Percentiles rank a stretch among this genome's conserved stretches.
Conservation (phyloP, 1,140 invertebrate genomes). For the Heliconius hewitsoni region DNA sequence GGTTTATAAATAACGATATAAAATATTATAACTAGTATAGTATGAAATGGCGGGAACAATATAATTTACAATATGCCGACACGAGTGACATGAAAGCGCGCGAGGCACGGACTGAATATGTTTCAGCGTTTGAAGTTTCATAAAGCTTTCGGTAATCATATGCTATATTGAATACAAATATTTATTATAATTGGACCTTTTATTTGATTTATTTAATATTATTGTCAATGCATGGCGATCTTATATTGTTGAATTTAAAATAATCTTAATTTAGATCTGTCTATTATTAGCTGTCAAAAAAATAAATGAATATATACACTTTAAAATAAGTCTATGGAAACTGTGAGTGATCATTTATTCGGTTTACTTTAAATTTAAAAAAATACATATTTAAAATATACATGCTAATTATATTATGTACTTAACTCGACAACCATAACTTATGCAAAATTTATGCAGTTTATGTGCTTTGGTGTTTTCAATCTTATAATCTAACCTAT, state of each 20-base stretch:
- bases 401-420: too few relatives aligned
- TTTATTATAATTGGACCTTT: neutral
- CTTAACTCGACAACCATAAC: too few relatives aligned
- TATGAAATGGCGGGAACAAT: conserved; percentile 54
- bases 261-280: neutral
- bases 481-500: too few relatives aligned
- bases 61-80: conserved; percentile 48
- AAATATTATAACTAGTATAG: conserved; percentile 8
- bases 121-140: conserved; percentile 42
- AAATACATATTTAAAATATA: too few relatives aligned
- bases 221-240: neutral
- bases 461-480: too few relatives aligned
- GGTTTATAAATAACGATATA: neutral
- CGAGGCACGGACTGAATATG: conserved; percentile 57
- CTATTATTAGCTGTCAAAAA: too few relatives aligned
- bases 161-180: neutral
- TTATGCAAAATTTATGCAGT: too few relatives aligned
- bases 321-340: too few relatives aligned
- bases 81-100: conserved; percentile 52
- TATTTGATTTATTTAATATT: neutral
- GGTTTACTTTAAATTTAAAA: too few relatives aligned
- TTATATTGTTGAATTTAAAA: neutral
- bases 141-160: neutral
- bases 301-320: too few relatives aligned
- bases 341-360: too few relatives aligned